Percentiles rank a stretch among this genome's conserved stretches.
phyloP scores from a whole-genome alignment of 64 coral and sea anemone genomes.

The Stylophora pistillata region DNA sequence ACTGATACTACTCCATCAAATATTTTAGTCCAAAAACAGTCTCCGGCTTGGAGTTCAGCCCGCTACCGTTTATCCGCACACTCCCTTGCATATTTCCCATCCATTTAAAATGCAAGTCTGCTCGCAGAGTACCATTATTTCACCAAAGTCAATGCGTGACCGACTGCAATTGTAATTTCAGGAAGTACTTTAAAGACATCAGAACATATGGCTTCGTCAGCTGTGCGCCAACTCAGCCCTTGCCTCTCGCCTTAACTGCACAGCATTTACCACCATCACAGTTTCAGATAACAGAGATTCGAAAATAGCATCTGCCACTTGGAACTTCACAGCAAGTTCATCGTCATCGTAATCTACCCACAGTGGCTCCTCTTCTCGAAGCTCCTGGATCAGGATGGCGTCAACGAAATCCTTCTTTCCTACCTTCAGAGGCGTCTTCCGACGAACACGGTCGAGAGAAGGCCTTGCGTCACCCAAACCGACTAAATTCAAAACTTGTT shows the following conservation, averaged over 20 bases:
- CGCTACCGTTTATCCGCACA: too few relatives aligned
- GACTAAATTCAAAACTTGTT: constrained; percentile 84
- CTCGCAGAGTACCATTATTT: too few relatives aligned
- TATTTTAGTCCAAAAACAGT: too few relatives aligned
- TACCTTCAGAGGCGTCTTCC: constrained; percentile 91
- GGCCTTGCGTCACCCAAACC: constrained; percentile 83
- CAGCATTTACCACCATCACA: constrained; percentile 90
- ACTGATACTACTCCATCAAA: too few relatives aligned
- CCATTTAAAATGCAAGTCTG: too few relatives aligned
- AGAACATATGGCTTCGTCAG: not conserved
- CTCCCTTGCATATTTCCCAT: too few relatives aligned
- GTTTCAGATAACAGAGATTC: constrained; percentile 89
- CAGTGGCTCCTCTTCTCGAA: constrained; percentile 91
- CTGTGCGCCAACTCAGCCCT: constrained; percentile 28
- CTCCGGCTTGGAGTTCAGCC: too few relatives aligned
- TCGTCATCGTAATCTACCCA: constrained; percentile 99
- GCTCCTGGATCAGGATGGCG: constrained; percentile 94
- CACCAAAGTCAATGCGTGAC: not conserved
- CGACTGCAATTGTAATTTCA: not conserved
- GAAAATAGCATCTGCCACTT: constrained; percentile 97
- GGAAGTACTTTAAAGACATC: not conserved
- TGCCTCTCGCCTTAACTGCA: constrained; percentile 75
- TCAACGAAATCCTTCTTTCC: constrained; percentile 96
- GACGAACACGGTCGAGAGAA: constrained; percentile 75
- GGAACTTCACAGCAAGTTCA: constrained; percentile 96